A percentile compares a stretch with the other conserved stretches of the same genome.
These are phyloP conservation scores for Poecilia latipinna DNA, from an alignment of 2,113 vertebrate species.

Conservation along the genomic window DNA sequence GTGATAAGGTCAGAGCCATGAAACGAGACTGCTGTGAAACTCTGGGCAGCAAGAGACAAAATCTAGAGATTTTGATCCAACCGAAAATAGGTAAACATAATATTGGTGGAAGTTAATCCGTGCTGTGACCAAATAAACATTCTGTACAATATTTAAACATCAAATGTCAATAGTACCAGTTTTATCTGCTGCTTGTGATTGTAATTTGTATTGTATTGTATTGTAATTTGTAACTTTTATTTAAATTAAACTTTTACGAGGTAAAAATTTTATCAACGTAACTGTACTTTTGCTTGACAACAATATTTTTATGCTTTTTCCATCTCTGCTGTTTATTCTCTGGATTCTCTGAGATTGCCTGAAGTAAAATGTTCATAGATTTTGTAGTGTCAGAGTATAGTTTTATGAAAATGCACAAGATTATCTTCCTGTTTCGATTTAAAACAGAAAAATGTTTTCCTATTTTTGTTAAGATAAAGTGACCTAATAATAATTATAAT, in stretches of 20 bases:
- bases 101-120: background rate
- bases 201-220: too few relatives aligned
- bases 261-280: too few relatives aligned
- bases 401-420: background rate
- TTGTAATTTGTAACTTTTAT: too few relatives aligned
- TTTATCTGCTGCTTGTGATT: too few relatives aligned
- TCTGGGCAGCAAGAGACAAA: slow-evolving; percentile 30
- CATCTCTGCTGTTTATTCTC: too few relatives aligned
- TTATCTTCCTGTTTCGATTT: background rate
- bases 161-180: too few relatives aligned
- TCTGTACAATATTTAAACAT: too few relatives aligned
- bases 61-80: slow-evolving; percentile 17
- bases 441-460: background rate
- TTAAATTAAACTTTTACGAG: too few relatives aligned
- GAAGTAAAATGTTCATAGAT: background rate
- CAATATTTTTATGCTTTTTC: too few relatives aligned
- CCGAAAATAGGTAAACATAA: slow-evolving; percentile 13
- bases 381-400: background rate
- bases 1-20: slow-evolving; percentile 67
- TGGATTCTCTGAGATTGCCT: background rate
- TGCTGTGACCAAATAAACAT: too few relatives aligned
- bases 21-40: slow-evolving; percentile 55
- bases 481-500: background rate
- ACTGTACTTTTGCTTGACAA: too few relatives aligned
- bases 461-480: too few relatives aligned